Conservation (phyloP, 92 coral and sea anemone genomes). For the Heliopora coerulea region DNA sequence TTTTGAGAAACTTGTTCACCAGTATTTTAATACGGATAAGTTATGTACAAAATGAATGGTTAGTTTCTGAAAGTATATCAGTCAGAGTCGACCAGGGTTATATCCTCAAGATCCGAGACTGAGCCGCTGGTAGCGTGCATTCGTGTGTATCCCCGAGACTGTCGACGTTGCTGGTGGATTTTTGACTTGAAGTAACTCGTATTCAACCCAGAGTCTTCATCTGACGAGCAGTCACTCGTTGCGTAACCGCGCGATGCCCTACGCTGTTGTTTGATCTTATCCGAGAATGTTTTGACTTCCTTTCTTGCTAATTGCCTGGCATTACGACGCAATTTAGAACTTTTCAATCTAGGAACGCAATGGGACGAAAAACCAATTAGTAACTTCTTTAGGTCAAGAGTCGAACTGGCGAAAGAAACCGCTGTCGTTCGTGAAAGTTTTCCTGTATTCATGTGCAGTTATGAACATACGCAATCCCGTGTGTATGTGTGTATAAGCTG, state of each 20-base stretch:
- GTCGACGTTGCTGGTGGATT: conserved; percentile 53
- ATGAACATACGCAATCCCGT: too few species aligned
- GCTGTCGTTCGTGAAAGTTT: too few species aligned
- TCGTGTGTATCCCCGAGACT: conserved; percentile 54
- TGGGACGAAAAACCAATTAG: too few species aligned
- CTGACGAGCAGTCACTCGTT: conserved; percentile 32
- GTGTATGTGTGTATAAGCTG: too few species aligned
- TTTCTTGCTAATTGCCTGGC: neutral
- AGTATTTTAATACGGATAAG: too few species aligned
- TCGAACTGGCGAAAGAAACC: too few species aligned
- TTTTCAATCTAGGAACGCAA: neutral
- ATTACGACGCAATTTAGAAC: neutral
- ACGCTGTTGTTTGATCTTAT: conserved; percentile 47
- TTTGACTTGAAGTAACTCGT: conserved; percentile 49
- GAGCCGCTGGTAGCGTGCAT: conserved; percentile 46
- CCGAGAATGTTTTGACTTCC: conserved; percentile 25
- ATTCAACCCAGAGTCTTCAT: neutral
- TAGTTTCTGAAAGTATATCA: neutral
- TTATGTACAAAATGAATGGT: too few species aligned
- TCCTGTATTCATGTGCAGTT: too few species aligned
- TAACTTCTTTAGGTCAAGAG: neutral
- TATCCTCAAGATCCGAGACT: conserved; percentile 41
- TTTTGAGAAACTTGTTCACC: too few species aligned
- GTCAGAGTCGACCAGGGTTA: conserved; percentile 18
- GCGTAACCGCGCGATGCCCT: conserved; percentile 72